phyloP scores from a whole-genome alignment of 2,113 vertebrate species.

The Neopipo cinnamomea region DNA sequence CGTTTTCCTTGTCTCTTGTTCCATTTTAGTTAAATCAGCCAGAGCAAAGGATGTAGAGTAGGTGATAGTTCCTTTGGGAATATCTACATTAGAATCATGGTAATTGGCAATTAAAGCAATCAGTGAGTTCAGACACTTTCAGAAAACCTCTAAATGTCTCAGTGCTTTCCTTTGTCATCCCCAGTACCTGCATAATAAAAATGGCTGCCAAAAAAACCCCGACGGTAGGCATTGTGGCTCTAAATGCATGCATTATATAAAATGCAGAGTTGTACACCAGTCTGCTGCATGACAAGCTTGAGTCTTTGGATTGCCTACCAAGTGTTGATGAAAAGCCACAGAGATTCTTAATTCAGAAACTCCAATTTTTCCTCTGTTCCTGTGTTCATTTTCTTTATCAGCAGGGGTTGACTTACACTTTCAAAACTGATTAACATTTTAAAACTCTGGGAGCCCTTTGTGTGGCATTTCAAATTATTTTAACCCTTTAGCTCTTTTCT shows the following conservation, averaged over 20 bases:
- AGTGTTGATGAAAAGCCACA: constrained; percentile 44
- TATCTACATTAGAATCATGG: neutral
- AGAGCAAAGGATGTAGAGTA: neutral
- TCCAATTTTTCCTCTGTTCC: constrained; percentile 49
- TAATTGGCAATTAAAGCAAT: constrained; percentile 43
- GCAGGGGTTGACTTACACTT: constrained; percentile 58
- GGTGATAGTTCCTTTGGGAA: neutral
- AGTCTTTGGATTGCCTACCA: constrained; percentile 41
- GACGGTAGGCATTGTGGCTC: neutral
- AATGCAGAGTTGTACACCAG: neutral
- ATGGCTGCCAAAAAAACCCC: neutral
- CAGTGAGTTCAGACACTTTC: neutral
- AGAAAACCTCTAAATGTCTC: neutral
- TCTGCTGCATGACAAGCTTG: neutral
- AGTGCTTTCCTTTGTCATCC: neutral
- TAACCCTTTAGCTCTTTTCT: constrained; percentile 16
- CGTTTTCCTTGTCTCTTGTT: neutral
- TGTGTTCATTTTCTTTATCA: constrained; percentile 63
- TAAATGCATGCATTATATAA: neutral
- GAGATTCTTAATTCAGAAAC: constrained; percentile 52
- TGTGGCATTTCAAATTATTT: constrained; percentile 21
- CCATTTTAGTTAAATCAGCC: neutral
- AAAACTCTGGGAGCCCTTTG: constrained; percentile 36
- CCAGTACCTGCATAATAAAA: neutral
- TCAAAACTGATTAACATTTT: constrained; percentile 67